These are phyloP conservation scores for Onychorhynchus coronatus DNA, from an alignment of 2,113 vertebrate genomes.

Conservation along the genomic window DNA sequence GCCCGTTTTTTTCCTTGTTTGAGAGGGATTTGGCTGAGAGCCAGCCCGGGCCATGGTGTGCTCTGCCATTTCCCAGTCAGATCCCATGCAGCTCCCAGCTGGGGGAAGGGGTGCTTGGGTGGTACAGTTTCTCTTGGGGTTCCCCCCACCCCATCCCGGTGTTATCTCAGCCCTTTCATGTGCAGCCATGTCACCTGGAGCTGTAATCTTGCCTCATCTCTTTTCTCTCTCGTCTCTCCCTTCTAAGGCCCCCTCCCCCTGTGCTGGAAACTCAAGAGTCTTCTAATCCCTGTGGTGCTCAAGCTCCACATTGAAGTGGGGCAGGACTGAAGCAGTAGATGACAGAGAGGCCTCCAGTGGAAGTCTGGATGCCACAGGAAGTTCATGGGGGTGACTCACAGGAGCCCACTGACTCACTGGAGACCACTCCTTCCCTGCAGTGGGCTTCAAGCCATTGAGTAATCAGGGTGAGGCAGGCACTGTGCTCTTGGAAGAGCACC, in stretches of 20 bases:
- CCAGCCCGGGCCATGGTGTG: not conserved
- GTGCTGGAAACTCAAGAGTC: not conserved
- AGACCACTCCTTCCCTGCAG: not conserved
- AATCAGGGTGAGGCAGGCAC: not conserved
- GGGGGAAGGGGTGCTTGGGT: not conserved
- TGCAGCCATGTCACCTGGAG: not conserved
- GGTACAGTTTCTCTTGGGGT: not conserved
- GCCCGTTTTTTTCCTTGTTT: not conserved
- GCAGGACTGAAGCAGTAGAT: not conserved
- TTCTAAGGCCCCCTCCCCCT: not conserved
- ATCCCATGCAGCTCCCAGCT: not conserved
- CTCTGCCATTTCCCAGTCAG: not conserved
- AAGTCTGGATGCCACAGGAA: not conserved
- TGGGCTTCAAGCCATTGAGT: not conserved
- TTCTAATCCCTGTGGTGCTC: not conserved
- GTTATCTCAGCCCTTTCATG: slow-evolving; percentile 10
- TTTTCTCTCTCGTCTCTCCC: not conserved
- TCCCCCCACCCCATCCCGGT: not conserved
- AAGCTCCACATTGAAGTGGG: not conserved
- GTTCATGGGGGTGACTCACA: not conserved
- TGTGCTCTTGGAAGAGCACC: not conserved
- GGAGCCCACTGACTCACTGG: not conserved
- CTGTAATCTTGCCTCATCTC: slow-evolving; percentile 8
- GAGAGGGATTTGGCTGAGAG: not conserved
- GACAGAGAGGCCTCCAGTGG: not conserved